A percentile compares a stretch with the other conserved stretches of the same genome.
Evolutionary conservation across 2,113 vertebrate species (phyloP).

Genomic region (Cyphomyrus discorhynchus): DNA sequence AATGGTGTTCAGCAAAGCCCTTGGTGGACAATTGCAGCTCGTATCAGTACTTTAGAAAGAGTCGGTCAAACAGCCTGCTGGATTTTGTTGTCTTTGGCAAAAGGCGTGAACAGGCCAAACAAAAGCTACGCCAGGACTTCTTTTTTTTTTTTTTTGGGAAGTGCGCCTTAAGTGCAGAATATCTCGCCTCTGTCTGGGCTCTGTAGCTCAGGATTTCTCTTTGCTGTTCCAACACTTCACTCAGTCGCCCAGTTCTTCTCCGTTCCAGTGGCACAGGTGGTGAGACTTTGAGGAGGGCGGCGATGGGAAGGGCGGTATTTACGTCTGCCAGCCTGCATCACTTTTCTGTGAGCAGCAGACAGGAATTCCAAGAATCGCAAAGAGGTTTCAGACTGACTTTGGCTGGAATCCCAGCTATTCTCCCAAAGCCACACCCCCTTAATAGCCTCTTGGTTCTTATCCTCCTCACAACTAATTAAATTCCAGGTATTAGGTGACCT

Average conservation of each 20-base stretch:
- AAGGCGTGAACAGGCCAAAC: neutral
- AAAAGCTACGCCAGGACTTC: neutral
- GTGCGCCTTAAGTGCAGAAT: neutral
- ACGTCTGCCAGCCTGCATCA: neutral
- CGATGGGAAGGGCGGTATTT: constrained; percentile 22
- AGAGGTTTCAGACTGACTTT: constrained; percentile 22
- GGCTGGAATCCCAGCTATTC: constrained; percentile 38
- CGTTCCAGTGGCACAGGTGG: neutral
- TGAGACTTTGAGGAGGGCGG: constrained; percentile 22
- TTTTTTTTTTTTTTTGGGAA: neutral
- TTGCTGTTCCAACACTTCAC: neutral
- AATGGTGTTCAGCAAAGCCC: neutral
- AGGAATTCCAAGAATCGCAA: constrained; percentile 50
- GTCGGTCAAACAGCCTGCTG: neutral
- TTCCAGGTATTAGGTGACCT: neutral
- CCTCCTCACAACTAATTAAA: neutral
- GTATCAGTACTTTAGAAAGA: neutral
- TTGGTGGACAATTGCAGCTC: neutral
- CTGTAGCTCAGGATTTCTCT: neutral
- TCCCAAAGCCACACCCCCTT: constrained; percentile 11
- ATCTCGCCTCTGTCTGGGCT: neutral
- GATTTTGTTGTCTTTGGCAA: neutral
- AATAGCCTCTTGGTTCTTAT: neutral
- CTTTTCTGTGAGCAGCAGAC: constrained; percentile 19
- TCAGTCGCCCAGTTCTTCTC: neutral